phyloP scores from a whole-genome alignment of 2,888 invertebrate species.

The Petrophora chlorosata region DNA sequence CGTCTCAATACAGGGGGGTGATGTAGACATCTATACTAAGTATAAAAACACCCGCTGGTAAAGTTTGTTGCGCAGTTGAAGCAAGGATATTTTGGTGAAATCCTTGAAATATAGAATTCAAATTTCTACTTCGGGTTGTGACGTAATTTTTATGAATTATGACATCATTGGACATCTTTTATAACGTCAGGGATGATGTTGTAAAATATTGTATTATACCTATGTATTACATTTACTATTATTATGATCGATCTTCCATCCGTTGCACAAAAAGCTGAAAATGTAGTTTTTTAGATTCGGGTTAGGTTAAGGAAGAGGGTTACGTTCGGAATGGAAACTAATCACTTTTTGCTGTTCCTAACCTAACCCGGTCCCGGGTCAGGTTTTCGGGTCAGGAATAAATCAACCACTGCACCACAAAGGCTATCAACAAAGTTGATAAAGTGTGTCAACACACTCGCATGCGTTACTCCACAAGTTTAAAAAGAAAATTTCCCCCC shows the following conservation, averaged over 20 bases:
- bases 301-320: no score
- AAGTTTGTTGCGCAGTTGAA: conserved; percentile 32
- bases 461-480: conserved; percentile 33
- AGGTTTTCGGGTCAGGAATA: no score
- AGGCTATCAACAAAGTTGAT: background rate
- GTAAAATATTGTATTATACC: no score
- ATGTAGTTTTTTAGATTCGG: no score
- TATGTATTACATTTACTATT: no score
- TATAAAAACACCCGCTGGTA: conserved; percentile 47
- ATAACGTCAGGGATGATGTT: no score
- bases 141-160: background rate
- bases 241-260: no score
- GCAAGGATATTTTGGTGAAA: conserved; percentile 29
- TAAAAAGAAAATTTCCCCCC: conserved; percentile 67
- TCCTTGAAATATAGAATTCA: background rate
- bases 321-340: no score
- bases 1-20: conserved; percentile 64
- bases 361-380: no score
- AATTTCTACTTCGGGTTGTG: background rate
- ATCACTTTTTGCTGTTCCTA: no score
- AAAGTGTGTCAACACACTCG: conserved; percentile 28
- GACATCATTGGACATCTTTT: no score
- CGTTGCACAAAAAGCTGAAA: no score
- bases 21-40: conserved; percentile 53
- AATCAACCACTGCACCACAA: background rate